Conservation (phyloP, 1,140 invertebrate species). For the Drosophila pseudoananassae region DNA sequence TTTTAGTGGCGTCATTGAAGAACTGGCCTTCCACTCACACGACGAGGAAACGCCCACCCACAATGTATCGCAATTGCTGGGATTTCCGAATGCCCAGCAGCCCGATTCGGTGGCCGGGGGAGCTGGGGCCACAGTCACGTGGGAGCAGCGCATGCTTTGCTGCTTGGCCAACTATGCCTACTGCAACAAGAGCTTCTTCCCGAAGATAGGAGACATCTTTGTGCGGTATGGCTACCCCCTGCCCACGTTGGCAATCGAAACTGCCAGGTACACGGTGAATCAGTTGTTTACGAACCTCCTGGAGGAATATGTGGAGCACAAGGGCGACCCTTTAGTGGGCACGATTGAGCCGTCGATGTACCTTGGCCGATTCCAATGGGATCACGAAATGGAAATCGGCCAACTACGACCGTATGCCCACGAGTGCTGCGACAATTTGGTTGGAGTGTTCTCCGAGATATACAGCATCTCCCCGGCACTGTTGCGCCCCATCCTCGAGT, state of each 20-base stretch:
- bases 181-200: slow-evolving; percentile 90
- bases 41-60: slow-evolving; percentile 87
- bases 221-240: slow-evolving; percentile 89
- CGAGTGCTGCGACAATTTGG: slow-evolving; percentile 95
- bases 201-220: slow-evolving; percentile 88
- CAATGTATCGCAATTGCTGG: slow-evolving; percentile 87
- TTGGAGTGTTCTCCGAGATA: slow-evolving; percentile 96
- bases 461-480: slow-evolving; percentile 90
- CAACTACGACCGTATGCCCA: slow-evolving; percentile 95
- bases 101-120: slow-evolving; percentile 63
- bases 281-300: slow-evolving; percentile 89
- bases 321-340: slow-evolving; percentile 96
- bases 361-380: slow-evolving; percentile 94
- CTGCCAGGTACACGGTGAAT: slow-evolving; percentile 86
- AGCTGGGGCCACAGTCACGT: slow-evolving; percentile 85
- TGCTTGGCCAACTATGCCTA: slow-evolving; percentile 96
- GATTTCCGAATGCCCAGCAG: slow-evolving; percentile 86
- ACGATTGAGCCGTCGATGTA: slow-evolving; percentile 98
- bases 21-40: slow-evolving; percentile 87
- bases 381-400: slow-evolving; percentile 89
- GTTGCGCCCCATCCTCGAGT: slow-evolving; percentile 90
- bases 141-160: slow-evolving; percentile 93
- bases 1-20: slow-evolving; percentile 87
- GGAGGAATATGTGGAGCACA: slow-evolving; percentile 95
- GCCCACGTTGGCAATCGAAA: slow-evolving; percentile 87